Percentiles rank a stretch among this genome's conserved stretches.
phyloP scores from a whole-genome alignment of 2,888 invertebrate genomes.

The Endotricha flammealis region DNA sequence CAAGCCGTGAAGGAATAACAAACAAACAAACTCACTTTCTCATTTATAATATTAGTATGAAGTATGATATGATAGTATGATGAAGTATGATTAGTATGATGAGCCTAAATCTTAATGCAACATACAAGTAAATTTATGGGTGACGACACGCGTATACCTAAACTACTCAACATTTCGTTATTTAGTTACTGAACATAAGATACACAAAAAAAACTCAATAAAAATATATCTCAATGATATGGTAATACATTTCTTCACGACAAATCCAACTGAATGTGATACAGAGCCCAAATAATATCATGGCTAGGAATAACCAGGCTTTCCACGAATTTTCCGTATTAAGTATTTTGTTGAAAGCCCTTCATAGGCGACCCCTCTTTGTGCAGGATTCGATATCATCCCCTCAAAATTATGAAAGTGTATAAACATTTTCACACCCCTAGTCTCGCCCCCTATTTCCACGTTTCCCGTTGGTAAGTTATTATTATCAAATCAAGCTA shows the following conservation, averaged over 20 bases:
- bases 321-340: slow-evolving; percentile 66
- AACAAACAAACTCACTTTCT: too few species aligned
- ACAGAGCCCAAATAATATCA: slow-evolving; percentile 42
- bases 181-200: slow-evolving; percentile 11
- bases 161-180: too few species aligned
- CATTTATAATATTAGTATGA: too few species aligned
- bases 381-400: slow-evolving; percentile 64
- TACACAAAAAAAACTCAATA: slow-evolving; percentile 15
- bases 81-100: too few species aligned
- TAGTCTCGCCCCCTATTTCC: slow-evolving; percentile 57
- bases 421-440: slow-evolving; percentile 77
- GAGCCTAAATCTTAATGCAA: too few species aligned
- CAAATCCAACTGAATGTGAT: slow-evolving; percentile 38
- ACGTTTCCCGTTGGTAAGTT: slow-evolving; percentile 61
- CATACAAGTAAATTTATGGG: too few species aligned
- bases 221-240: slow-evolving; percentile 23
- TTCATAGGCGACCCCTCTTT: slow-evolving; percentile 54
- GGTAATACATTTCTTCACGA: slow-evolving; percentile 35
- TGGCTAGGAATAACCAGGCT: slow-evolving; percentile 54
- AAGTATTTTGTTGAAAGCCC: slow-evolving; percentile 71
- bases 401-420: slow-evolving; percentile 76
- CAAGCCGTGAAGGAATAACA: too few species aligned
- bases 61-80: too few species aligned
- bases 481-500: slow-evolving; percentile 77
- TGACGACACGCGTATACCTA: too few species aligned